Evolutionary conservation across 2,797 vertebrate genomes (phyloP), one percentile per base, ranked within the genome.

Genomic region (Trematomus bernacchii): DNA sequence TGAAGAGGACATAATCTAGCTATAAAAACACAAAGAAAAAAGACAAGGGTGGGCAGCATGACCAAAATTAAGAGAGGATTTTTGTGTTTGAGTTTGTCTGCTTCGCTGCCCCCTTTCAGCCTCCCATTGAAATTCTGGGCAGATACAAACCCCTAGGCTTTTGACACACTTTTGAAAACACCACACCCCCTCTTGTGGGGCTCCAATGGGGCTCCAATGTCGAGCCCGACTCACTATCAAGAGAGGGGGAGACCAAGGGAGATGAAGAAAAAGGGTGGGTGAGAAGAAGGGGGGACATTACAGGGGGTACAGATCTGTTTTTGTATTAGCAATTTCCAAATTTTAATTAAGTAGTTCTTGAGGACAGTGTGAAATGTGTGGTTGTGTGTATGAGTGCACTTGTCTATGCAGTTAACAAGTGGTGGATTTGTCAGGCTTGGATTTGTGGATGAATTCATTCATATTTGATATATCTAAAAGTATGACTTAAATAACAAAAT

Each of bases 141-240:
- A 96, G 94, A 97, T 73, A 94, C 92, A 97, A 97, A 96, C 92
- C 94, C 94, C 93, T 92, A 95, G 94, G 96, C 94, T 97, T 98
- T 96, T 96, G 95, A 97, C 95, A 96, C 91, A 96, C 93, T 97
- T 97, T 95, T 91, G 95, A 95, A 94, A 97, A 96, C 95, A 93
- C 92, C 94, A 96, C 92, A 94, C 93, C 93, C 88, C 92, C 92
- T 91, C 89, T 91, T 94, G n/a, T n/a, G n/a, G n/a, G n/a, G n/a
- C n/a, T 93, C 93, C 92, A 94, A 92, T 88, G 92, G 94, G 87
- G 96, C 95, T 95, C 95, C 85, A 94, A 95, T 94, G 93, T 94
- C 85, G 79, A 85, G 90, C 89, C 84, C 93, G 95, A 95, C 91
- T 95, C 95, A 91, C 91, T 92, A 96, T 94, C 85, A 12, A 70